Evolutionary conservation across 2,113 vertebrate genomes (phyloP).

Genomic region (Motacilla tschutschensis): DNA sequence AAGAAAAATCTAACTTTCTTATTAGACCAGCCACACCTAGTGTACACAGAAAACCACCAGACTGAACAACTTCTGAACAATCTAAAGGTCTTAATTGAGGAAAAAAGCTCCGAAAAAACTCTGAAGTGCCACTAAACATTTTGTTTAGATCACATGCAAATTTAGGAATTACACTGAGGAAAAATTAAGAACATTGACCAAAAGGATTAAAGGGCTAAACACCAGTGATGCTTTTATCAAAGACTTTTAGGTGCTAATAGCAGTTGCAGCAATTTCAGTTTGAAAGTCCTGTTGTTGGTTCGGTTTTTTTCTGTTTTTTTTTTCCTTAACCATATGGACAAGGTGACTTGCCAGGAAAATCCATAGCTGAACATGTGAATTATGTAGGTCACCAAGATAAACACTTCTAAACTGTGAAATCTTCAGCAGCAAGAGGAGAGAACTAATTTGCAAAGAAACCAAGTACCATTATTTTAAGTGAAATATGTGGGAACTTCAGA

Average conservation of each 20-base stretch:
- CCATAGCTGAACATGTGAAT: neutral
- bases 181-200: neutral
- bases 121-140: neutral
- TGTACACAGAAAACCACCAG: neutral
- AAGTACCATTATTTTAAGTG: neutral
- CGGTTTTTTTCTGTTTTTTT: neutral
- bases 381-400: neutral
- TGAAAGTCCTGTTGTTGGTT: neutral
- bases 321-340: neutral
- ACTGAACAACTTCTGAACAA: neutral
- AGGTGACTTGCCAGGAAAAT: neutral
- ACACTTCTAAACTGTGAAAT: neutral
- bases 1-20: neutral
- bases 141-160: neutral
- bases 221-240: neutral
- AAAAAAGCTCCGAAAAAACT: neutral
- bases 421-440: neutral
- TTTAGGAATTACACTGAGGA: neutral
- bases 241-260: neutral
- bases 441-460: neutral
- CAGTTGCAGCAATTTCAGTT: neutral
- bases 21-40: neutral
- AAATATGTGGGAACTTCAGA: neutral
- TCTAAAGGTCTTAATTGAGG: neutral
- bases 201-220: neutral